Conservation (phyloP, 2,888 invertebrate species). For the Oegoconia quadripuncta region DNA sequence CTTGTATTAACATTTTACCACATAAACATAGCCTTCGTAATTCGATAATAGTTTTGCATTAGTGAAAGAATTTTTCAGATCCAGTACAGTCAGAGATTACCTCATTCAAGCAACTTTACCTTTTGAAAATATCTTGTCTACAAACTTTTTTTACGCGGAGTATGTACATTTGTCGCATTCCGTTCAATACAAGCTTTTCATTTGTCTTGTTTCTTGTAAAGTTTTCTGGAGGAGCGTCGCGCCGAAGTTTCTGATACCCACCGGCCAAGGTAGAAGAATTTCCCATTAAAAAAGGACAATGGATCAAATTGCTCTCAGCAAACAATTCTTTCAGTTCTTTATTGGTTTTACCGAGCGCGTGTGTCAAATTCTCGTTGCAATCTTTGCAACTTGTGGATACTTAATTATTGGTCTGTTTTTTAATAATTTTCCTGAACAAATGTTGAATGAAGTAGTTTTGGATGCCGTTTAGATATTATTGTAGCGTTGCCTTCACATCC, state of each 20-base stretch:
- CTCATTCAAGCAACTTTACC: too few species aligned
- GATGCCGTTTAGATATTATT: too few species aligned
- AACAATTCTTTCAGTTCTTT: constrained; percentile 59
- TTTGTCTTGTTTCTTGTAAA: constrained; percentile 64
- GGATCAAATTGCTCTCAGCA: constrained; percentile 58
- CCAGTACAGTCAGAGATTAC: too few species aligned
- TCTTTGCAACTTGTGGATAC: constrained; percentile 3
- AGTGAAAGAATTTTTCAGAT: too few species aligned
- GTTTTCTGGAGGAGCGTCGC: constrained; percentile 42
- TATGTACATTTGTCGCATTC: too few species aligned
- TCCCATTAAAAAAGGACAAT: constrained; percentile 64
- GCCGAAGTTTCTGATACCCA: constrained; percentile 48
- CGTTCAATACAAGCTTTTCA: constrained; percentile 36
- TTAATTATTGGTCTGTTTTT: not conserved
- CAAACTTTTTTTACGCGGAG: too few species aligned
- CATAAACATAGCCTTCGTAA: too few species aligned
- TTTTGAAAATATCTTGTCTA: constrained; percentile 2
- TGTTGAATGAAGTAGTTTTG: constrained; percentile 30
- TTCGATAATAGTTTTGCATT: too few species aligned
- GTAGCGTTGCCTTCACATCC: too few species aligned
- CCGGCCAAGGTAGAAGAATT: constrained; percentile 58
- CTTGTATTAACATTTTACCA: too few species aligned
- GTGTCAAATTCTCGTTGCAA: constrained; percentile 43
- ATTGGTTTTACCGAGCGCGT: constrained; percentile 63
- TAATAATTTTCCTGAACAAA: constrained; percentile 22